Evolutionary conservation across 1,140 invertebrate species (phyloP).

Genomic region (Acyrthosiphon pisum): DNA sequence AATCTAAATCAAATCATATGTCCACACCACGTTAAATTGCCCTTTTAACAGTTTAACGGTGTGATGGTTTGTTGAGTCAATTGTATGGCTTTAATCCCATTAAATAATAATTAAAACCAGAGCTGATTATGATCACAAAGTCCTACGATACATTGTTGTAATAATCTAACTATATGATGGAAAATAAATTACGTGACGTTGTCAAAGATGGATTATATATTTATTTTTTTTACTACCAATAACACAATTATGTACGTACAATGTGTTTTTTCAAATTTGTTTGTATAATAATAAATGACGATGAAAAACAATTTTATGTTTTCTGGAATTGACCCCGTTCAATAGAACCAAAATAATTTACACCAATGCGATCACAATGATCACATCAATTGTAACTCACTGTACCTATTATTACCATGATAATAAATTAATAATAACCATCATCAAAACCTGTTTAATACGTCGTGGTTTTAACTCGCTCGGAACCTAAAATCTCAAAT

Average conservation of each 20-base stretch:
- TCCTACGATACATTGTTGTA: background rate
- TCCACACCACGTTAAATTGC: too few relatives aligned
- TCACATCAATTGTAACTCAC: background rate
- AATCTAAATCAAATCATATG: background rate
- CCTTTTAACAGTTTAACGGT: too few relatives aligned
- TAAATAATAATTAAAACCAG: background rate
- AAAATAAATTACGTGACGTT: background rate
- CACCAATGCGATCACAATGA: background rate
- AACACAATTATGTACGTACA: background rate
- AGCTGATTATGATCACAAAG: background rate
- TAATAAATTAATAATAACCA: background rate
- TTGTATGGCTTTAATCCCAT: background rate
- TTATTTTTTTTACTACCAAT: background rate
- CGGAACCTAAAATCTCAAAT: background rate
- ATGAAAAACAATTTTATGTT: background rate
- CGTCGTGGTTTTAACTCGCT: background rate
- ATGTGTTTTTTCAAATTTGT: background rate
- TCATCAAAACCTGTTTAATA: background rate
- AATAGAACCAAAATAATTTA: background rate
- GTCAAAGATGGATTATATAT: background rate
- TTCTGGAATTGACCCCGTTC: background rate
- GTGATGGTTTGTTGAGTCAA: background rate
- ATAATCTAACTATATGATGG: too few relatives aligned
- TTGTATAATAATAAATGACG: too few relatives aligned
- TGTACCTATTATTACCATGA: background rate